Percentiles rank a stretch among this genome's conserved stretches.
Conservation (phyloP, 2,888 invertebrate species). For the Hypsopygia costalis region DNA sequence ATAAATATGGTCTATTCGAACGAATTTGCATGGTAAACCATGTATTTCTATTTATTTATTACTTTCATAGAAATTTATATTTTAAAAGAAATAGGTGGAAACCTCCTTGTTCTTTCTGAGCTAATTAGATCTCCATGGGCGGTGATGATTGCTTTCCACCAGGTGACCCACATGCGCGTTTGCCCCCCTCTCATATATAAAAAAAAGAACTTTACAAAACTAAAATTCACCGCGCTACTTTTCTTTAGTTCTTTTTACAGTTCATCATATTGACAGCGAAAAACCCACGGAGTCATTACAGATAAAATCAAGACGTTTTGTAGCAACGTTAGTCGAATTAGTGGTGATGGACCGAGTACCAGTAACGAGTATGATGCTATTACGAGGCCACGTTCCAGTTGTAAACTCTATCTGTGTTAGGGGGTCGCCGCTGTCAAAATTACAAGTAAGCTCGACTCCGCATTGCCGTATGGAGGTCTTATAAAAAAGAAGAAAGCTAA, state of each 20-base stretch:
- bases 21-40: too few relatives aligned
- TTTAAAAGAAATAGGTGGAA: too few relatives aligned
- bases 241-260: background rate
- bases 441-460: slow-evolving; percentile 14
- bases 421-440: slow-evolving; percentile 21
- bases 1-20: too few relatives aligned
- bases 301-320: slow-evolving; percentile 7
- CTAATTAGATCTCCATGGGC: too few relatives aligned
- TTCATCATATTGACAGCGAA: background rate
- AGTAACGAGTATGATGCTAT: slow-evolving; percentile 11
- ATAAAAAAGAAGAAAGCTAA: slow-evolving; percentile 4
- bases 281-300: slow-evolving; percentile 7
- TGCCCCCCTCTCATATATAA: too few relatives aligned
- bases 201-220: too few relatives aligned
- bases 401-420: slow-evolving; percentile 23
- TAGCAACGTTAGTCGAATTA: slow-evolving; percentile 1
- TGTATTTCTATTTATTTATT: too few relatives aligned
- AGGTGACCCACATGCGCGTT: too few relatives aligned
- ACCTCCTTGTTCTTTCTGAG: too few relatives aligned
- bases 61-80: too few relatives aligned
- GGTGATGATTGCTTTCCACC: too few relatives aligned
- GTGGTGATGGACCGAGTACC: background rate
- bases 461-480: slow-evolving; percentile 5
- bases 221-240: background rate
- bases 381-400: slow-evolving; percentile 22